Evolutionary conservation across 2,797 vertebrate species (phyloP), one percentile per base, ranked within the genome.

Genomic region (Amniataba percoides): DNA sequence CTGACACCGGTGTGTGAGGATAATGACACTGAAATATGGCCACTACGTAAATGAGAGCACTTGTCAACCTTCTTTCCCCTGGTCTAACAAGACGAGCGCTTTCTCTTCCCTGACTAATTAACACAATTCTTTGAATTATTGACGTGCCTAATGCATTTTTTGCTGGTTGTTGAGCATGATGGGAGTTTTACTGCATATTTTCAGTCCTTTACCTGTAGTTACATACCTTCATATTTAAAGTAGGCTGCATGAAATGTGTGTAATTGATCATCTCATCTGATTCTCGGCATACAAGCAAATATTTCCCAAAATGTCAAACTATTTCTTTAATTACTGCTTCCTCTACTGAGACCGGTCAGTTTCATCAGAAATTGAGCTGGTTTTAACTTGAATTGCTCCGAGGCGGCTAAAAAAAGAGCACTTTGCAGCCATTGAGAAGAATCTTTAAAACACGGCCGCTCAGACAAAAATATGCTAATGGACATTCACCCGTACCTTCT

Each of bases 21-120:
- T 79, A 78, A 86, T 70, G 66, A 82, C 71, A 70, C 39, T 55
- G 61, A 85, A 52, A 70, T 39, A 69, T 23, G 48, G 45, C 58
- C 53, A 18, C 25, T 53, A 57, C 34, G 48, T 21, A 60, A 74
- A 71, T 53, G 27, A 11, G 56, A 74, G 45, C 21, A 57, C 7
- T 19, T 40, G 27, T 67, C 69, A 31, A 27, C 25, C 25, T 46
- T 31, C 12, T 72, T 74, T 78, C 23, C 45, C 16, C 27, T 39
- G 4, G 5, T 62, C 45, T n/a, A 7, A 49, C 5, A 40, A 45
- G 55, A 55, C 5, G 27, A 25, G 13, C 60, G 61, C 53, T 57
- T 52, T 68, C 65, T 56, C 8, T 43, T 64, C 19, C 36, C 23
- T 14, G 31, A 75, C 40, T 73, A 56, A 74, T 72, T 31, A 39